These are phyloP conservation scores for Galerucella nymphaeae DNA, from an alignment of 2,888 invertebrate species.

Conservation along the genomic window DNA sequence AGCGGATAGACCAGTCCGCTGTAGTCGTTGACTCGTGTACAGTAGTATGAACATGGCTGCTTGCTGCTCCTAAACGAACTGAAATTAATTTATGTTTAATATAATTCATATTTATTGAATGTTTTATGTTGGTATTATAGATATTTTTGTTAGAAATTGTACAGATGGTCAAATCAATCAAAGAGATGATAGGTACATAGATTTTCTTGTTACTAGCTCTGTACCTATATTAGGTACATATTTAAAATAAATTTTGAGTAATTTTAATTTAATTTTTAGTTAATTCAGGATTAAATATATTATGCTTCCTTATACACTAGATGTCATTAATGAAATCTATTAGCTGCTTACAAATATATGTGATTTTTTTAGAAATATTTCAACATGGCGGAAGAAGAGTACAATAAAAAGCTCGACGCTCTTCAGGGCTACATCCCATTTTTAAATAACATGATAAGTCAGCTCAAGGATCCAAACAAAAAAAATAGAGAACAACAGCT, in stretches of 20 bases:
- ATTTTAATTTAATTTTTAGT: no score
- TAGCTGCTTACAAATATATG: neutral
- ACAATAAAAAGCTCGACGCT: constrained; percentile 72
- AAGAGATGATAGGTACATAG: no score
- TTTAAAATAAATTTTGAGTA: no score
- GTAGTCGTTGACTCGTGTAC: neutral
- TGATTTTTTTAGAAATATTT: constrained; percentile 10
- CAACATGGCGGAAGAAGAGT: constrained; percentile 65
- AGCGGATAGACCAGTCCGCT: neutral
- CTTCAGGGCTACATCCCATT: constrained; percentile 81
- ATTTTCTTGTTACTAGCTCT: no score
- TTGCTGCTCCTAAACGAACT: neutral
- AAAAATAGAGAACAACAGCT: constrained; percentile 70
- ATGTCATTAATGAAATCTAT: no score
- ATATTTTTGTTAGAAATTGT: neutral
- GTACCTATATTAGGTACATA: no score
- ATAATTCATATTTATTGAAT: neutral
- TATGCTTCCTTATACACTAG: no score
- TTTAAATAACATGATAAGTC: constrained; percentile 75
- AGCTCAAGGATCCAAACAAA: constrained; percentile 68
- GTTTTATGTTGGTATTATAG: neutral
- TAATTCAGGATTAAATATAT: no score
- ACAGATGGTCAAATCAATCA: no score
- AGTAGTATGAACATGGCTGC: constrained; percentile 1
- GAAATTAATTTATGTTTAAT: neutral